Conservation (phyloP, 2,888 invertebrate genomes). For the Drosophila subquinaria region DNA sequence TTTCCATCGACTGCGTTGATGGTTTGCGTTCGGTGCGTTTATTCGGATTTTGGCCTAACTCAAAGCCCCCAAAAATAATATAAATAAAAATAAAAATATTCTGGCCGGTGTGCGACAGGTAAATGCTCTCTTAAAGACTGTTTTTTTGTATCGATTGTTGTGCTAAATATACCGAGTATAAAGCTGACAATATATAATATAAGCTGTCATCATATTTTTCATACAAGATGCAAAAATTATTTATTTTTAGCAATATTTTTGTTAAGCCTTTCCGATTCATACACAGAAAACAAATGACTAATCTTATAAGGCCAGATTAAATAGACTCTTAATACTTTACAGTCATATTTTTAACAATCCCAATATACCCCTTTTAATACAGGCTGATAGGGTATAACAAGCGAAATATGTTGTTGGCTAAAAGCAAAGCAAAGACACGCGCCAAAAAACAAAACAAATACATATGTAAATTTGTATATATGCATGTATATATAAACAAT, state of each 20-base stretch:
- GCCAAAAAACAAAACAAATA: constrained; percentile 42
- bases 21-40: constrained; percentile 39
- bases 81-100: constrained; percentile 13
- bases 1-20: constrained; percentile 54
- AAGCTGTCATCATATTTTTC: no score
- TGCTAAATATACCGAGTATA: background rate
- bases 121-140: constrained; percentile 8
- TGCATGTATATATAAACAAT: constrained; percentile 29
- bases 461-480: constrained; percentile 39
- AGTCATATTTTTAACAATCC: background rate
- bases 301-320: background rate
- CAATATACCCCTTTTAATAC: background rate
- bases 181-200: background rate
- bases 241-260: no score
- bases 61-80: constrained; percentile 3
- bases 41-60: constrained; percentile 24
- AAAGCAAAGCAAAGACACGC: constrained; percentile 54
- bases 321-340: background rate
- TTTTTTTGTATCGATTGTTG: background rate
- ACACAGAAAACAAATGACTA: no score
- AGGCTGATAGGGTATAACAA: constrained; percentile 25
- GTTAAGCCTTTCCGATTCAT: no score
- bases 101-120: background rate
- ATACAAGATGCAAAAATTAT: no score
- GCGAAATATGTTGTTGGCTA: constrained; percentile 53